These are phyloP conservation scores for Drosophila atripex DNA, from an alignment of 2,888 invertebrate species.

Conservation along the genomic window DNA sequence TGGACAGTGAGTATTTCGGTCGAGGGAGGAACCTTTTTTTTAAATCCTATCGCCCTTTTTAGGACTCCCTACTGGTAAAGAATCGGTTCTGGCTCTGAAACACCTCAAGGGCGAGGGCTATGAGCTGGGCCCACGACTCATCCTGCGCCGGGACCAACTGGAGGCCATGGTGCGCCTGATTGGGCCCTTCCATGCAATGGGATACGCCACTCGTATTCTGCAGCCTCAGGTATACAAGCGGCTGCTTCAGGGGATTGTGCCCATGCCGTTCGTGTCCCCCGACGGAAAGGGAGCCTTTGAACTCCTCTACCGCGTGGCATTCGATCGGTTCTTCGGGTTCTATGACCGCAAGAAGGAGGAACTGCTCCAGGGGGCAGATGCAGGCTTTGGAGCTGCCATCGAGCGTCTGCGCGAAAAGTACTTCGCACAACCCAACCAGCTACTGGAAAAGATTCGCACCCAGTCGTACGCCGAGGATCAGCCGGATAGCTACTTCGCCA, in stretches of 20 bases:
- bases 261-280: constrained; percentile 72
- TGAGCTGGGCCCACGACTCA: constrained; percentile 76
- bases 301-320: constrained; percentile 74
- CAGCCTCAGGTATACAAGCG: constrained; percentile 68
- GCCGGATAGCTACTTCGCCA: constrained; percentile 73
- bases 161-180: constrained; percentile 73
- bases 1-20: constrained; percentile 64
- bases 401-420: constrained; percentile 69
- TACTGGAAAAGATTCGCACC: constrained; percentile 77
- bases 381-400: constrained; percentile 52
- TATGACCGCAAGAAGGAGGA: constrained; percentile 67
- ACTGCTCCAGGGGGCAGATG: constrained; percentile 29
- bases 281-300: constrained; percentile 70
- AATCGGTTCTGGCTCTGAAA: constrained; percentile 80
- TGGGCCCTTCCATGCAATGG: constrained; percentile 80
- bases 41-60: not conserved
- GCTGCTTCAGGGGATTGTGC: constrained; percentile 65
- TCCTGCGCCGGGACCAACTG: constrained; percentile 77
- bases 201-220: constrained; percentile 74
- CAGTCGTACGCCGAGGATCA: constrained; percentile 44
- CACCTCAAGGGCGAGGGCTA: constrained; percentile 79
- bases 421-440: constrained; percentile 66
- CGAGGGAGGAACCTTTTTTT: no score
- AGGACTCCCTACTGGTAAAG: constrained; percentile 67
- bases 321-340: constrained; percentile 81